Percentiles rank a stretch among this genome's conserved stretches.
Conservation (phyloP, 1,140 invertebrate species). For the Aplysia californica region DNA sequence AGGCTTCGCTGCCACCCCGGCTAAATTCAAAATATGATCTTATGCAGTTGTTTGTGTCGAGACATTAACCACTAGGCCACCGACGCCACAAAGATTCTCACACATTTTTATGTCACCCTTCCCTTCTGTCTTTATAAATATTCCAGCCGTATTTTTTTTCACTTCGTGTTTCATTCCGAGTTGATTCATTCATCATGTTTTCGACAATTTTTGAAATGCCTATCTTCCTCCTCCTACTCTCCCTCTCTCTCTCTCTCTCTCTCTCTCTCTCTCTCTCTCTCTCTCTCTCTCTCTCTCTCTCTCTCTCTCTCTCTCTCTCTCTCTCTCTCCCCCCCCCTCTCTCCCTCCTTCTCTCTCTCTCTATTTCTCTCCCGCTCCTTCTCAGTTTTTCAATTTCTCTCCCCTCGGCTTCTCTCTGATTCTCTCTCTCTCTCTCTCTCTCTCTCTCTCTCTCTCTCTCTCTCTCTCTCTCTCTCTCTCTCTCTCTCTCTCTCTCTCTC, state of each 20-base stretch:
- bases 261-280: background rate
- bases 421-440: background rate
- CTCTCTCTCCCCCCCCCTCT: background rate
- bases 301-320: background rate
- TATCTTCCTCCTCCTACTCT: background rate
- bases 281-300: background rate
- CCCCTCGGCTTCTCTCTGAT: background rate
- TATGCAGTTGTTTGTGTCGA: no score
- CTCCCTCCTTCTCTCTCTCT: background rate
- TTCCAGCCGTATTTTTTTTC: background rate
- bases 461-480: background rate
- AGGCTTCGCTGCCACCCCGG: no score
- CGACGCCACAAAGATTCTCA: background rate
- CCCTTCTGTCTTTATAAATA: conserved; percentile 73
- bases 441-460: background rate
- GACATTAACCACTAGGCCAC: background rate
- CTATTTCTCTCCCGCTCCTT: background rate
- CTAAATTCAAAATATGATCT: no score
- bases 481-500: conserved; percentile 1
- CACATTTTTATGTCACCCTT: conserved; percentile 40
- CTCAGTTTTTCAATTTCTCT: background rate
- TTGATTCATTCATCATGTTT: background rate
- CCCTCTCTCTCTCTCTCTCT: background rate
- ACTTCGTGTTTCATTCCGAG: background rate
- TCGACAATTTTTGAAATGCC: background rate